Evolutionary conservation across 2,797 vertebrate genomes (phyloP), one percentile per base, ranked within the genome.

Genomic region (Urosaurus nigricauda): DNA sequence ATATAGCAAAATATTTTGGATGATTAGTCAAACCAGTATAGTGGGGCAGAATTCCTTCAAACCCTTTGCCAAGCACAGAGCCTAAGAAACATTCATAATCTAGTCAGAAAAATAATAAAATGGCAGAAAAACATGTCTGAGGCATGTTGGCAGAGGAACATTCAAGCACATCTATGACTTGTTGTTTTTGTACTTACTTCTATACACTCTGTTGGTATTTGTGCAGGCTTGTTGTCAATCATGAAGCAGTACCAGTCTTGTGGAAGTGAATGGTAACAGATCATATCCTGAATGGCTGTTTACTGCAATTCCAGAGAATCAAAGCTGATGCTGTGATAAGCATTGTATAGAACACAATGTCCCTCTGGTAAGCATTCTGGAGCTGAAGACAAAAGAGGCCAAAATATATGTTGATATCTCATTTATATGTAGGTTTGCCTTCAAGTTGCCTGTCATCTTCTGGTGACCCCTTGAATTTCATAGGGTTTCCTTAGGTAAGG

Each of bases 161-260:
- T 7, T 70, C 17, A 24, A 65, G 43, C 53, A 8, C 7, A 79
- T 35, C 9, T 19, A 35, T 0, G 37, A 17, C 56, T 60, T 77
- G 37, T 85, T 37, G 9, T 43, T 19, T 71, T 32, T 1, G 5
- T 94, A 87, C 94, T 97, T 94, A 87, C 94, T 97, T 98, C 97
- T 0, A 98, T 94, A n/a, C 97, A 98, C 91, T 86, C 94, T 24
- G 97, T 98, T 4, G 98, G 97, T 97, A 98, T 98, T 93, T 98
- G 97, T 0, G 97, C 97, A 0, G 97, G 97, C 73, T 94, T 97
- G 88, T 95, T 94, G 94, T 96, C 86, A 60, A 98, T 96, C 94
- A 83, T 88, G 96, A 98, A 98, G 4, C 97, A 92, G 94, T 98
- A 98, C 97, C 97, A 98, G 37, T 95, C 97, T 0, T 96, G 91